A percentile compares a stretch with the other conserved stretches of the same genome.
Evolutionary conservation across 1,140 invertebrate species (phyloP).

Genomic region (Camponotus vicinus): DNA sequence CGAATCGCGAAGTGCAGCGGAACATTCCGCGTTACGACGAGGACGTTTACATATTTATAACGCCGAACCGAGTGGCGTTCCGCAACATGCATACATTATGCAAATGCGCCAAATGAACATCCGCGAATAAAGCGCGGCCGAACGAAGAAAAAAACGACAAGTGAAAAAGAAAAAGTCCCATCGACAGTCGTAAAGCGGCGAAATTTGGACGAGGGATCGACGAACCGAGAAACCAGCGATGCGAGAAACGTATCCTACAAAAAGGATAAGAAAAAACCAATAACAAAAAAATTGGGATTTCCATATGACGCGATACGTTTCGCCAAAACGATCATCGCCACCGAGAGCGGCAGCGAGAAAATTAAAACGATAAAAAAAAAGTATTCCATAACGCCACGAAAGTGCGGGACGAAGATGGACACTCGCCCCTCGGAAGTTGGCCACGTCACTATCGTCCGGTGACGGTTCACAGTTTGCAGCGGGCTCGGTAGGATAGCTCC

Average conservation of each 20-base stretch:
- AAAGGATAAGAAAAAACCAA: background rate
- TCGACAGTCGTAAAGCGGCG: constrained; percentile 46
- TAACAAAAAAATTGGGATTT: background rate
- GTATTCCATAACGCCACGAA: constrained; percentile 38
- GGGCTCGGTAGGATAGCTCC: constrained; percentile 13
- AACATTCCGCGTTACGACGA: constrained; percentile 59
- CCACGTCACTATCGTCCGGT: constrained; percentile 42
- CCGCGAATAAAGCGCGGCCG: constrained; percentile 50
- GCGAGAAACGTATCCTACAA: too few relatives aligned
- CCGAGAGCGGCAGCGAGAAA: too few relatives aligned
- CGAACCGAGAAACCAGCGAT: background rate
- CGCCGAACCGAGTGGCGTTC: constrained; percentile 50
- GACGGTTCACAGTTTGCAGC: constrained; percentile 56
- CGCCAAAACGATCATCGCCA: background rate
- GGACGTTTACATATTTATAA: constrained; percentile 65
- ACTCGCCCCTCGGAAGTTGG: constrained; percentile 50
- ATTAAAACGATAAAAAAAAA: constrained; percentile 15
- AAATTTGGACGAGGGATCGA: constrained; percentile 29
- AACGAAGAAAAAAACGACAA: background rate
- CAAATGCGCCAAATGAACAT: constrained; percentile 61
- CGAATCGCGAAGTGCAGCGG: constrained; percentile 59
- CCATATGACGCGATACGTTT: background rate
- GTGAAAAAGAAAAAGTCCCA: background rate
- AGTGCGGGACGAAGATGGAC: constrained; percentile 44
- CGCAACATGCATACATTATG: constrained; percentile 63